Conservation (phyloP, 2,797 vertebrate species). For the Catostomus latipinnis region DNA sequence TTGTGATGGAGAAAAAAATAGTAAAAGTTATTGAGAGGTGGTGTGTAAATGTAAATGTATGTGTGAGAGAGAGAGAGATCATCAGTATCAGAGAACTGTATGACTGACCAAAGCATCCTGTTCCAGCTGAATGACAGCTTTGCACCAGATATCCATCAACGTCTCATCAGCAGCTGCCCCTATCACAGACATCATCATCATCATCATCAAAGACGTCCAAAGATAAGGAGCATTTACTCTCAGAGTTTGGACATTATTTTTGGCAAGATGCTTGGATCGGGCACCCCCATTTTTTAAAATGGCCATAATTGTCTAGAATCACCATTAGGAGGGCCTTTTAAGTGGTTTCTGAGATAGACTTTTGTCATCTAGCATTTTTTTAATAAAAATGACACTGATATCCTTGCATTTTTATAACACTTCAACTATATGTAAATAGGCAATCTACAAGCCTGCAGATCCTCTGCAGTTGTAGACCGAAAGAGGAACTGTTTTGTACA, state of each 20-base stretch:
- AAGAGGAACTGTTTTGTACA: background rate
- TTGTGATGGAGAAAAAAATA: background rate
- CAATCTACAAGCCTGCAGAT: too few species aligned
- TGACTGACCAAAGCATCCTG: slow-evolving; percentile 53
- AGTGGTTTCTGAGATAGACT: background rate
- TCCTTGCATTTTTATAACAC: too few species aligned
- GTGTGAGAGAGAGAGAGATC: slow-evolving; percentile 32
- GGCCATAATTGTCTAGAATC: background rate
- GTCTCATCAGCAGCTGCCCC: slow-evolving; percentile 56
- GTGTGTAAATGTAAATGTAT: slow-evolving; percentile 1
- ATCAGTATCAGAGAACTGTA: slow-evolving; percentile 54
- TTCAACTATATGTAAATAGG: too few species aligned
- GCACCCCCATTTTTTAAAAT: background rate
- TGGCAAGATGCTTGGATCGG: background rate
- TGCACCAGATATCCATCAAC: slow-evolving; percentile 60
- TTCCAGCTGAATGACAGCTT: slow-evolving; percentile 57
- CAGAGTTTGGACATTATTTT: background rate
- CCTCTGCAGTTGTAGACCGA: background rate
- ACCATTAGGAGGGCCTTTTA: background rate
- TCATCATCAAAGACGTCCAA: slow-evolving; percentile 53
- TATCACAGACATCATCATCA: slow-evolving; percentile 62
- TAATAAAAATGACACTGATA: background rate
- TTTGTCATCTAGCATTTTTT: background rate
- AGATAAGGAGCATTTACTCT: slow-evolving; percentile 21
- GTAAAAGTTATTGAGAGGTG: too few species aligned